phyloP scores from a whole-genome alignment of 2,797 vertebrate species.

The Anguilla megastoma region DNA sequence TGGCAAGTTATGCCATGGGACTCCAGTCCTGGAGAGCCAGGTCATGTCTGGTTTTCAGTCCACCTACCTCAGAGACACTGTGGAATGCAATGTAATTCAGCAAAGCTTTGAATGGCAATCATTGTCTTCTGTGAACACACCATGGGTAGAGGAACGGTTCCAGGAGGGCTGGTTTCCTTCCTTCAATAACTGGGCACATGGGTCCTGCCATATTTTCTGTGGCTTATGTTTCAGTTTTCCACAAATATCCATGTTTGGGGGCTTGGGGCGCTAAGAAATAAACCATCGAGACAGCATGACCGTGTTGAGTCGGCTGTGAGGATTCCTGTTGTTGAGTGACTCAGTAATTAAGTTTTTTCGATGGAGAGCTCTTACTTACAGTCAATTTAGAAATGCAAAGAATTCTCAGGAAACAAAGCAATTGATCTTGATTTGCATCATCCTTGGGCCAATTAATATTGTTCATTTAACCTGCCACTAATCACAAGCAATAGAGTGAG shows the following conservation, averaged over 20 bases:
- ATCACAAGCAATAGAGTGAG: background rate
- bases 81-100: conserved; percentile 7
- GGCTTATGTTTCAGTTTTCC: background rate
- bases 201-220: background rate
- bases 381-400: background rate
- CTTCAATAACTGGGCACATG: background rate
- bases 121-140: conserved; percentile 40
- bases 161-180: background rate
- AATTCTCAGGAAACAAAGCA: background rate
- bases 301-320: background rate
- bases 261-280: background rate
- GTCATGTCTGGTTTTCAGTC: background rate
- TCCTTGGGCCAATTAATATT: background rate
- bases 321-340: background rate
- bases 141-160: background rate
- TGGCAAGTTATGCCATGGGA: background rate
- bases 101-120: conserved; percentile 39
- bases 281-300: background rate
- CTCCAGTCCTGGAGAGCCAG: background rate
- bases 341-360: background rate
- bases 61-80: conserved; percentile 4
- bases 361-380: background rate
- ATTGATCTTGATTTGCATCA: background rate
- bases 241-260: background rate
- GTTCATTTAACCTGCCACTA: background rate